Evolutionary conservation across 2,888 invertebrate species (phyloP).

Genomic region (Glaucopsyche alexis): DNA sequence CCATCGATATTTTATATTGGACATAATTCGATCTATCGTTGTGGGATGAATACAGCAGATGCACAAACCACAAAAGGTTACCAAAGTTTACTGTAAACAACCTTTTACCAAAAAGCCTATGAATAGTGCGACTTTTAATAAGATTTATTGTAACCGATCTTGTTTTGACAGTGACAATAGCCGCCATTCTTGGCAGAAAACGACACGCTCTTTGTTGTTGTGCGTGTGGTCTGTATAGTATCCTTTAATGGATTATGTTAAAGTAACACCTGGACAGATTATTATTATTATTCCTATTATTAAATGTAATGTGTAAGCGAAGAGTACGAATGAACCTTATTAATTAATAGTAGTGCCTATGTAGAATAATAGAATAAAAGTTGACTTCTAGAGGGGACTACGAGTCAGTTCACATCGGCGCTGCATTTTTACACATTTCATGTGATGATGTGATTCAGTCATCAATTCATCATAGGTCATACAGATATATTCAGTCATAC

Average conservation of each 20-base stretch:
- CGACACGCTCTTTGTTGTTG: conserved; percentile 69
- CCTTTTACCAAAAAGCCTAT: conserved; percentile 61
- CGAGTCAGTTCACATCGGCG: too few species aligned
- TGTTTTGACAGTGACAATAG: conserved; percentile 78
- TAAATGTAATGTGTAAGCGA: neutral
- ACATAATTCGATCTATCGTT: conserved; percentile 32
- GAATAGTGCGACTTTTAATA: conserved; percentile 73
- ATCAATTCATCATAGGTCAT: too few species aligned
- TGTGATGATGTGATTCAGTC: too few species aligned
- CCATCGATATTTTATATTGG: conserved; percentile 19
- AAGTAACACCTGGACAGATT: conserved; percentile 22
- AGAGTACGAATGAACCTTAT: neutral
- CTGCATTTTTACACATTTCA: too few species aligned
- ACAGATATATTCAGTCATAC: too few species aligned
- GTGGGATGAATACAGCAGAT: conserved; percentile 58
- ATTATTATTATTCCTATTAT: conserved; percentile 4
- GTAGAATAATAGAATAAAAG: too few species aligned
- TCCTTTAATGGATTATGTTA: conserved; percentile 20
- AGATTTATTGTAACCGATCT: conserved; percentile 80
- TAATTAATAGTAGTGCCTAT: neutral
- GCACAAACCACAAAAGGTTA: conserved; percentile 54
- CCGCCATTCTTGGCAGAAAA: conserved; percentile 63
- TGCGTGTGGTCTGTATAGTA: conserved; percentile 66
- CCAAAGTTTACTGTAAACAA: conserved; percentile 64
- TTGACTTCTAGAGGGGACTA: too few species aligned